Conservation (phyloP, 2,888 invertebrate species). For the Nemoura dubitans region DNA sequence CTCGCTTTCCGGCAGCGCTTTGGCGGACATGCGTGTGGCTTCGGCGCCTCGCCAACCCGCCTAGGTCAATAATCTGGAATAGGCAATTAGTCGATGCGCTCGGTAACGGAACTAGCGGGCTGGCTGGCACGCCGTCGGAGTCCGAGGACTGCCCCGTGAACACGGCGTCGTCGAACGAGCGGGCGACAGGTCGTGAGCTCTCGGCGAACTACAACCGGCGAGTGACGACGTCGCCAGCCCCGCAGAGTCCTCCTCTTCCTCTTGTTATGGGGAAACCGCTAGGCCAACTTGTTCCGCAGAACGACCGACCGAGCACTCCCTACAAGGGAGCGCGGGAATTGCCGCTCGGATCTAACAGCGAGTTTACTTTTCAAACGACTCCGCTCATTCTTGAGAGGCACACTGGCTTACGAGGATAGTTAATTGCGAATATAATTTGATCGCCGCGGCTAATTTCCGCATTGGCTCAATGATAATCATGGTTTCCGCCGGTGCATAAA, state of each 20-base stretch:
- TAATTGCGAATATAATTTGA: conserved; percentile 13
- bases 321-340: conserved; percentile 33
- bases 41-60: not conserved
- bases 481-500: not conserved
- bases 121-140: not conserved
- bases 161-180: too few species aligned
- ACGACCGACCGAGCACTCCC: not conserved
- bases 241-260: not conserved
- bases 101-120: not conserved
- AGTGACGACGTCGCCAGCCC: not conserved
- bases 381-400: not conserved
- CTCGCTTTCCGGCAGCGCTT: not conserved
- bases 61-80: not conserved
- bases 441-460: conserved; percentile 24
- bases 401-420: not conserved
- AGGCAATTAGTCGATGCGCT: not conserved
- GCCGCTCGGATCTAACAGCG: not conserved
- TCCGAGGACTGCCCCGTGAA: too few species aligned
- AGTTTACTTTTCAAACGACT: not conserved
- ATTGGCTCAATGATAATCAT: conserved; percentile 10
- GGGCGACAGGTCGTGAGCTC: not conserved
- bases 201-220: not conserved
- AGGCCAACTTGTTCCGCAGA: not conserved
- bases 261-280: conserved; percentile 9
- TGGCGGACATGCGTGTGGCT: not conserved